Evolutionary conservation across 2,888 invertebrate genomes (phyloP).

Genomic region (Cryptus viduatorius): DNA sequence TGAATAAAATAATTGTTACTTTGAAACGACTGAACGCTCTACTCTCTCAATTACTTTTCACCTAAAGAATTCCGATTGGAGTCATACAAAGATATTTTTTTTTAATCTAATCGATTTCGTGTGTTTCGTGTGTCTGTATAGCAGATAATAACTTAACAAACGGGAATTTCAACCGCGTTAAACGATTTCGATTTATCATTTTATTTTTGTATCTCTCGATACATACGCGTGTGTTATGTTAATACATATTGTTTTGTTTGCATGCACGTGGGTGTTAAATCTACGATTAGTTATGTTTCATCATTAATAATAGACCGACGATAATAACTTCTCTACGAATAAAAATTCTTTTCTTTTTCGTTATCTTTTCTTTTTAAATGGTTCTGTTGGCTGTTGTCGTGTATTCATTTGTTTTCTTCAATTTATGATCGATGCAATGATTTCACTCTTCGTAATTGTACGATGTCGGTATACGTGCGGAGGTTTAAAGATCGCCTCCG

Average conservation of each 20-base stretch:
- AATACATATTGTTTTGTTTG: conserved; percentile 67
- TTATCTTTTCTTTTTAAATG: conserved; percentile 45
- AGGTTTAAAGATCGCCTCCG: conserved; percentile 40
- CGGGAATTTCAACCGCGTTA: conserved; percentile 15
- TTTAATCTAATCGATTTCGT: conserved; percentile 81
- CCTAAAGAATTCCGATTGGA: conserved; percentile 87
- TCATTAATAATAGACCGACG: conserved; percentile 71
- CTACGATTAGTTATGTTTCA: conserved; percentile 67
- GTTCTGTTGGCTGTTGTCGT: conserved; percentile 46
- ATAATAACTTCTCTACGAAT: conserved; percentile 63
- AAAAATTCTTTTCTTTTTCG: conserved; percentile 61
- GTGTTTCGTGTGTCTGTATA: no score
- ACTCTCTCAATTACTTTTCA: conserved; percentile 70
- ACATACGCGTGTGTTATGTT: conserved; percentile 67
- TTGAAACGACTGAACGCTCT: conserved; percentile 30
- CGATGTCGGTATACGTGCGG: conserved; percentile 61
- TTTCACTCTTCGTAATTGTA: conserved; percentile 45
- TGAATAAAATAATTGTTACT: conserved; percentile 70
- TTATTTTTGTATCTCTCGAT: conserved; percentile 67
- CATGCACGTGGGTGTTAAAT: conserved; percentile 71
- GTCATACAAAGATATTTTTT: conserved; percentile 86
- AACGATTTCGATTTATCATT: conserved; percentile 63
- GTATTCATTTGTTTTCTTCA: conserved; percentile 50
- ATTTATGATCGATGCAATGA: conserved; percentile 62
- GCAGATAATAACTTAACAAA: neutral